These are phyloP conservation scores for Lethrus apterus DNA, from an alignment of 1,140 invertebrate genomes.

Conservation along the genomic window DNA sequence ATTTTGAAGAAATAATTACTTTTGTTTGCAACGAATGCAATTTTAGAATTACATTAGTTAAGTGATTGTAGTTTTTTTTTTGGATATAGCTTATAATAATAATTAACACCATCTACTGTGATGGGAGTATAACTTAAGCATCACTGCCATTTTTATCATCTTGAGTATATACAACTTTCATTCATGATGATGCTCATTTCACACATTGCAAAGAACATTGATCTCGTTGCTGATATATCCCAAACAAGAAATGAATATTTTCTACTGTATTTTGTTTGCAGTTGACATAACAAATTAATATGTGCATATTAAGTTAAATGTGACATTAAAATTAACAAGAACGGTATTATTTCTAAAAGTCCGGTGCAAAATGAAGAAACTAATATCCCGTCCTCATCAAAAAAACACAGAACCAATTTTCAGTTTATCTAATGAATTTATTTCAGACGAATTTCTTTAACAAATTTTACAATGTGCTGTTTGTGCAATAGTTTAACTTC, in stretches of 20 bases:
- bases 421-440: constrained; percentile 9
- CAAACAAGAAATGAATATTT: not conserved
- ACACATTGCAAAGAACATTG: constrained; percentile 14
- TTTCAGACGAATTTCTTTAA: too few relatives aligned
- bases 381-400: not conserved
- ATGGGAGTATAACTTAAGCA: constrained; percentile 19
- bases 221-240: constrained; percentile 15
- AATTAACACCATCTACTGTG: too few relatives aligned
- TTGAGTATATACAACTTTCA: constrained; percentile 18
- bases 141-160: constrained; percentile 21
- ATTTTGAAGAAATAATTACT: too few relatives aligned
- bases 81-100: too few relatives aligned
- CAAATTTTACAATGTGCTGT: too few relatives aligned
- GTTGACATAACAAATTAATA: constrained; percentile 6
- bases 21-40: too few relatives aligned
- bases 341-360: constrained; percentile 1
- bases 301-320: constrained; percentile 5
- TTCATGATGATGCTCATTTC: constrained; percentile 18
- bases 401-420: not conserved
- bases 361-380: not conserved
- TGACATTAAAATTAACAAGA: constrained; percentile 3
- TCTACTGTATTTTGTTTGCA: not conserved
- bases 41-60: too few relatives aligned
- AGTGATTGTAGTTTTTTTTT: too few relatives aligned
- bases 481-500: too few relatives aligned